Conservation (phyloP, 2,113 vertebrate genomes). For the Calyptommatus sinebrachiatus region DNA sequence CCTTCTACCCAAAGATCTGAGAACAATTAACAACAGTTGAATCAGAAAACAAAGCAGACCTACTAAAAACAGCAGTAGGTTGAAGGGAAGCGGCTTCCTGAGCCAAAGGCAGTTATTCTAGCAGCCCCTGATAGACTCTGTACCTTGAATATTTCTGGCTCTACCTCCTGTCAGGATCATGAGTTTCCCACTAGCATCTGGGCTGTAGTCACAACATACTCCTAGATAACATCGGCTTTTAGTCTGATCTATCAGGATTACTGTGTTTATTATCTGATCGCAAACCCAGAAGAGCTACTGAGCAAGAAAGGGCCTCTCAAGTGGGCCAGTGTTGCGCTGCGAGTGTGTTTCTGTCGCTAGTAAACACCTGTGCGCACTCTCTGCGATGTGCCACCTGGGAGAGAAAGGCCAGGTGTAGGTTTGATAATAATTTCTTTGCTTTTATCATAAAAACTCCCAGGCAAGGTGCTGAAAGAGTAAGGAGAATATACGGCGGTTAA, state of each 20-base stretch:
- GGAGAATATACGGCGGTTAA: too few species aligned
- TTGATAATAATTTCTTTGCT: background rate
- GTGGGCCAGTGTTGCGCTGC: background rate
- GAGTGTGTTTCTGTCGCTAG: background rate
- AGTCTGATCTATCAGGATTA: background rate
- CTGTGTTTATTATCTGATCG: background rate
- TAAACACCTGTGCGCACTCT: background rate
- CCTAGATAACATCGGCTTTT: background rate
- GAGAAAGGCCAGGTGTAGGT: background rate
- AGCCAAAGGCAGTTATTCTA: too few species aligned
- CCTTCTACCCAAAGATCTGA: too few species aligned
- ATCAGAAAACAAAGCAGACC: too few species aligned
- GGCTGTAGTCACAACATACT: background rate
- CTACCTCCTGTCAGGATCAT: too few species aligned
- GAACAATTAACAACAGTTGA: too few species aligned
- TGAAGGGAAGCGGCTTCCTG: too few species aligned
- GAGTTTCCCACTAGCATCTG: background rate
- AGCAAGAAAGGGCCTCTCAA: background rate
- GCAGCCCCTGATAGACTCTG: too few species aligned
- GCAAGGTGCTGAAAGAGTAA: background rate
- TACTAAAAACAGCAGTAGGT: too few species aligned
- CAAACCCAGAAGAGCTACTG: background rate
- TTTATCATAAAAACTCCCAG: background rate
- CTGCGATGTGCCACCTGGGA: background rate
- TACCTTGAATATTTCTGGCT: too few species aligned